A percentile compares a stretch with the other conserved stretches of the same genome.
Conservation (phyloP, 1,140 invertebrate genomes). For the Eupristina koningsbergeri region DNA sequence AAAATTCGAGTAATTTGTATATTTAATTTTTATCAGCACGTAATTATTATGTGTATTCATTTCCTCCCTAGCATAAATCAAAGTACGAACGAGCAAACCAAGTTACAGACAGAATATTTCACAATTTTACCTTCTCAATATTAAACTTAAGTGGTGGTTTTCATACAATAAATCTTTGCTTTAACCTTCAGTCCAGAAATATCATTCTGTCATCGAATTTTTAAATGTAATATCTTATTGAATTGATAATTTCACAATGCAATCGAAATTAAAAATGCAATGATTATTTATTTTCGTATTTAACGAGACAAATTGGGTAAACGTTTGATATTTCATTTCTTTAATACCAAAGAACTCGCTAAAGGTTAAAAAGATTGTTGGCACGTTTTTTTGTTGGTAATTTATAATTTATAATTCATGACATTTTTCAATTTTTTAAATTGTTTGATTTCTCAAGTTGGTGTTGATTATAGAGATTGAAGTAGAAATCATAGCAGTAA, state of each 20-base stretch:
- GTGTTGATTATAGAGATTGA: too few relatives aligned
- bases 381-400: too few relatives aligned
- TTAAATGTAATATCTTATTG: not conserved
- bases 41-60: not conserved
- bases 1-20: not conserved
- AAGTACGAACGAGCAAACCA: not conserved
- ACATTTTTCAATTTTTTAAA: too few relatives aligned
- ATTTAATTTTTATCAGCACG: not conserved
- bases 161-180: not conserved
- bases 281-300: too few relatives aligned
- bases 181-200: not conserved
- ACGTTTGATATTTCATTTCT: too few relatives aligned
- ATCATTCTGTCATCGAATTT: not conserved
- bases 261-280: not conserved
- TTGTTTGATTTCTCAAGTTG: too few relatives aligned
- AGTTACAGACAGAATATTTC: constrained; percentile 4
- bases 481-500: too few relatives aligned
- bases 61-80: not conserved
- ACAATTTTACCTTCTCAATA: not conserved
- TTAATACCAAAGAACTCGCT: too few relatives aligned
- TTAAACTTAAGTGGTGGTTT: not conserved
- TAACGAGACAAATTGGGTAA: too few relatives aligned
- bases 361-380: too few relatives aligned
- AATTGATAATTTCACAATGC: not conserved
- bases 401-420: too few relatives aligned